These are phyloP conservation scores for Ectropis grisescens DNA, from an alignment of 1,140 invertebrate species.

Conservation along the genomic window DNA sequence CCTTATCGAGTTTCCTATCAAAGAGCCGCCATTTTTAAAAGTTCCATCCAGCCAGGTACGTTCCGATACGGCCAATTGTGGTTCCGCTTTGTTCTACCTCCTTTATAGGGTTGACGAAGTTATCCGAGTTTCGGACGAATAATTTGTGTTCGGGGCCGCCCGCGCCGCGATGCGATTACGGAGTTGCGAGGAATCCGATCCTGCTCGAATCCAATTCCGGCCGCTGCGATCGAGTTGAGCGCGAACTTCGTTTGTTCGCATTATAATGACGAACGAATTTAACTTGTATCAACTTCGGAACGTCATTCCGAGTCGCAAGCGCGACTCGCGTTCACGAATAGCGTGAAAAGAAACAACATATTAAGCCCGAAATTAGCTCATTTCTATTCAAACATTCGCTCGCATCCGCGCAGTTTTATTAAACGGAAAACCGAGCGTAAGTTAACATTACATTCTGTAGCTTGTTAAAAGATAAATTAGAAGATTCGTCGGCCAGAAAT, in stretches of 20 bases:
- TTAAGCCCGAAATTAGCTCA: slow-evolving; percentile 55
- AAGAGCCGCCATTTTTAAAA: slow-evolving; percentile 68
- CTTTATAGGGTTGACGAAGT: slow-evolving; percentile 64
- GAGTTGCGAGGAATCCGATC: slow-evolving; percentile 51
- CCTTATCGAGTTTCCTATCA: slow-evolving; percentile 62
- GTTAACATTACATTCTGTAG: slow-evolving; percentile 57
- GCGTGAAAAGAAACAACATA: too few species aligned
- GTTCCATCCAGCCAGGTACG: slow-evolving; percentile 59
- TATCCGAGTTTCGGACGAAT: slow-evolving; percentile 60
- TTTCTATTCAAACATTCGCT: slow-evolving; percentile 57
- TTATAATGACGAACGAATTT: slow-evolving; percentile 13
- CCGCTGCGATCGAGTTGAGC: slow-evolving; percentile 30
- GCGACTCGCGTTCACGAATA: too few species aligned
- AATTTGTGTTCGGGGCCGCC: slow-evolving; percentile 57
- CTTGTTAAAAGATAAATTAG: slow-evolving; percentile 62
- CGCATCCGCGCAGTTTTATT: slow-evolving; percentile 55
- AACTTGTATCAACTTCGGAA: too few species aligned
- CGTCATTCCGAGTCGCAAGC: too few species aligned
- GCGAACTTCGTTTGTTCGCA: slow-evolving; percentile 29
- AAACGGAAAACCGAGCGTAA: slow-evolving; percentile 62
- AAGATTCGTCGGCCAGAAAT: slow-evolving; percentile 33
- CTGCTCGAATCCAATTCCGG: slow-evolving; percentile 42
- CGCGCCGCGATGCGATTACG: slow-evolving; percentile 55
- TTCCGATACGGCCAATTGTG: slow-evolving; percentile 51
- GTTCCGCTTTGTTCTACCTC: slow-evolving; percentile 59